These are phyloP conservation scores for Ectropis grisescens DNA, from an alignment of 1,140 invertebrate species.

Conservation along the genomic window DNA sequence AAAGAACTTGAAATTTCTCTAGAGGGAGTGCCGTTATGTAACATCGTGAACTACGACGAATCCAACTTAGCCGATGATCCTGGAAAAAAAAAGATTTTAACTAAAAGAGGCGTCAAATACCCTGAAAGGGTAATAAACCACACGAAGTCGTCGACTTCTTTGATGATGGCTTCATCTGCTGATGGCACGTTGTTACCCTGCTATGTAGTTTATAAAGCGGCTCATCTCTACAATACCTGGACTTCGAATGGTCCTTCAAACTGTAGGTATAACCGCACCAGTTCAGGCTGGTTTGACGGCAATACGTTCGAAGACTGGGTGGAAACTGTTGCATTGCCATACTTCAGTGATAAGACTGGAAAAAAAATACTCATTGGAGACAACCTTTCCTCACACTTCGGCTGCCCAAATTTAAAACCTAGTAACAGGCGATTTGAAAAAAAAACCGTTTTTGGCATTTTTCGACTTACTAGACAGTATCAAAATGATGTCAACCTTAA, in stretches of 20 bases:
- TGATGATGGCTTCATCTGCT: conserved; percentile 35
- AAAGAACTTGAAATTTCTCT: conserved; percentile 1
- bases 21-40: conserved; percentile 3
- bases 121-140: conserved; percentile 28
- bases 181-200: conserved; percentile 16
- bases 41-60: conserved; percentile 45
- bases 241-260: conserved; percentile 17
- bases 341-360: conserved; percentile 20
- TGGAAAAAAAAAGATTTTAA: conserved; percentile 22
- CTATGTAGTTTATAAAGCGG: background rate
- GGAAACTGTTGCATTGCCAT: conserved; percentile 16
- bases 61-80: conserved; percentile 34
- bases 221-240: conserved; percentile 16
- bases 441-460: too few relatives aligned
- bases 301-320: conserved; percentile 32
- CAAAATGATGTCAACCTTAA: too few relatives aligned
- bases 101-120: conserved; percentile 32
- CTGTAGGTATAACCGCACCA: conserved; percentile 10
- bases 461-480: too few relatives aligned
- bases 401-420: conserved; percentile 8
- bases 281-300: conserved; percentile 33
- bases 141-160: conserved; percentile 23
- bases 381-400: conserved; percentile 15
- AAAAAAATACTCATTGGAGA: conserved; percentile 37
- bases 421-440: too few relatives aligned